These are phyloP conservation scores for Drosophila tripunctata DNA, from an alignment of 2,888 invertebrate species.

Conservation along the genomic window DNA sequence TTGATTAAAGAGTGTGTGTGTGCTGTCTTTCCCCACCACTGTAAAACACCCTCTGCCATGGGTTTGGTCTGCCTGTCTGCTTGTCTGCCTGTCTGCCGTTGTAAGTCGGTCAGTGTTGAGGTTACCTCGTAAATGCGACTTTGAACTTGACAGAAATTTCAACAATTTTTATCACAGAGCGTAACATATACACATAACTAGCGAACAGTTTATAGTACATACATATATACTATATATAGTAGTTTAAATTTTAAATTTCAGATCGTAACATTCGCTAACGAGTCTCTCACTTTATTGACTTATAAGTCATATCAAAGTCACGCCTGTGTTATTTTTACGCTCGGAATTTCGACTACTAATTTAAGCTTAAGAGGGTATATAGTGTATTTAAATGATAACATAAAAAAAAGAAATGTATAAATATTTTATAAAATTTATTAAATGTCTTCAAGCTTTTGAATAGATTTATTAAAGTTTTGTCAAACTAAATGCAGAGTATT, in stretches of 20 bases:
- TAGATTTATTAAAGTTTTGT: neutral
- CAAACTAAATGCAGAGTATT: neutral
- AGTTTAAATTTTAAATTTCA: neutral
- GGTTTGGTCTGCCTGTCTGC: no score
- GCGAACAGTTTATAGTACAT: neutral
- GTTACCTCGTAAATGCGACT: slow-evolving; percentile 46
- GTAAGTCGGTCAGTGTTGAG: slow-evolving; percentile 52
- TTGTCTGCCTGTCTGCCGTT: neutral
- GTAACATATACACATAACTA: neutral
- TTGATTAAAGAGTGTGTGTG: no score
- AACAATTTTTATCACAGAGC: neutral
- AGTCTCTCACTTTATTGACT: slow-evolving; percentile 4
- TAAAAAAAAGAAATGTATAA: no score
- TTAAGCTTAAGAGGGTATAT: no score
- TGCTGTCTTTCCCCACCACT: no score
- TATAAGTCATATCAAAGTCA: slow-evolving; percentile 13
- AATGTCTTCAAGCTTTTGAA: no score
- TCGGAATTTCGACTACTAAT: neutral
- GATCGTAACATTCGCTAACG: neutral
- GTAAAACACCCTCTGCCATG: no score
- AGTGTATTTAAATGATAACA: no score
- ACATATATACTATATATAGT: neutral
- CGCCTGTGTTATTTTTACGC: neutral
- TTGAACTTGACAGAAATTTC: slow-evolving; percentile 61
- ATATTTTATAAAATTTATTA: no score